phyloP scores from a whole-genome alignment of 2,888 invertebrate species.

The Oxytorus armatus region DNA sequence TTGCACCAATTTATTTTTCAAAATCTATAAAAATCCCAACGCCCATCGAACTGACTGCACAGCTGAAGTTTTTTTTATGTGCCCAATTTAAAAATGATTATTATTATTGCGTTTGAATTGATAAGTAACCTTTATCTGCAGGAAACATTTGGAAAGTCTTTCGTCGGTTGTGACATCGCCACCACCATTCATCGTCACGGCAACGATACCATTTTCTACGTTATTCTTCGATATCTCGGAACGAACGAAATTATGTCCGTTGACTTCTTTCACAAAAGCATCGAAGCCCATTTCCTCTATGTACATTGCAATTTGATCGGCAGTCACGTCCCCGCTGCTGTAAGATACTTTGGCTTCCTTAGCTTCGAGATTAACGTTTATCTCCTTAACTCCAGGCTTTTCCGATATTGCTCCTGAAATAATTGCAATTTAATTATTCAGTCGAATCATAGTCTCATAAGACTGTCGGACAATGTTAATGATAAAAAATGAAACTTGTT shows the following conservation, averaged over 20 bases:
- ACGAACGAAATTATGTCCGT: constrained; percentile 76
- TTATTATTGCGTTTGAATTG: neutral
- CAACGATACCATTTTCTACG: constrained; percentile 68
- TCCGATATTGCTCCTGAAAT: constrained; percentile 87
- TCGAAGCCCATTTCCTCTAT: constrained; percentile 94
- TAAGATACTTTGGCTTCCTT: constrained; percentile 89
- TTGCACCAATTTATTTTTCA: too few relatives aligned
- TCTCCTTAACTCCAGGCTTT: constrained; percentile 87
- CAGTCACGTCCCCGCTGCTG: constrained; percentile 84
- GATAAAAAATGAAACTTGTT: too few relatives aligned
- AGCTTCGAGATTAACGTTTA: constrained; percentile 88
- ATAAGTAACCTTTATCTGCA: constrained; percentile 78
- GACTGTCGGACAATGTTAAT: too few relatives aligned
- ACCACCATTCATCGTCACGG: constrained; percentile 71
- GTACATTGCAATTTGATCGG: constrained; percentile 87
- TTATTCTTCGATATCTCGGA: constrained; percentile 50
- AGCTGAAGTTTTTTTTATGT: neutral
- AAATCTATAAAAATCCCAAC: too few relatives aligned
- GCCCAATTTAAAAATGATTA: neutral
- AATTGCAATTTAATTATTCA: neutral
- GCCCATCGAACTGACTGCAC: too few relatives aligned
- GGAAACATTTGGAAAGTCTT: constrained; percentile 76
- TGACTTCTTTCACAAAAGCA: constrained; percentile 85
- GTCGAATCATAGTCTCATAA: too few relatives aligned
- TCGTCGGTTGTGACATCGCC: constrained; percentile 72